These are phyloP conservation scores for Campylomormyrus tamandua DNA, from an alignment of 2,113 vertebrate genomes.

Conservation along the genomic window DNA sequence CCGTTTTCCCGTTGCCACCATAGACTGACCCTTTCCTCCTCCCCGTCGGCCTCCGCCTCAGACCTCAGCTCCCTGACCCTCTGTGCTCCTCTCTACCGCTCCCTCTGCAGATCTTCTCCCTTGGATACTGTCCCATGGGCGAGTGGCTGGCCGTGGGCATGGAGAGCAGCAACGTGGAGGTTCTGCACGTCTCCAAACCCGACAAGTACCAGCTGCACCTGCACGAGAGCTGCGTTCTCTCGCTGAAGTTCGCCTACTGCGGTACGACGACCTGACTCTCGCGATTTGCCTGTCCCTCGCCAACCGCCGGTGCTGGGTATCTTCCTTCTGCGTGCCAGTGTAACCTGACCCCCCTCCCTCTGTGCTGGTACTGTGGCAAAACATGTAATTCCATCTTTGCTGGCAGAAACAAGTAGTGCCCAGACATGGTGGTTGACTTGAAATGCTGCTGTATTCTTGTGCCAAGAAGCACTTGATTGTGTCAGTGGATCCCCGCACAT, in stretches of 20 bases:
- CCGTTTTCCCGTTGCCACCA: not conserved
- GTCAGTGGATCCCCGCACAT: not conserved
- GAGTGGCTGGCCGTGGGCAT: slow-evolving; percentile 75
- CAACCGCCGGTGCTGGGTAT: not conserved
- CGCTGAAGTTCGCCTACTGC: slow-evolving; percentile 67
- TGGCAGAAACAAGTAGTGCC: not conserved
- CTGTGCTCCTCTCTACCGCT: not conserved
- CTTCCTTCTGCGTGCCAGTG: not conserved
- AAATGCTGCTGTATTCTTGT: not conserved
- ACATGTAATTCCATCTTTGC: not conserved
- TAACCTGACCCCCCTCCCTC: not conserved
- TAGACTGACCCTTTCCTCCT: no score
- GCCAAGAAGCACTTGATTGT: not conserved
- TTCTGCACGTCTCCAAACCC: slow-evolving; percentile 57
- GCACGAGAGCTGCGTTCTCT: slow-evolving; percentile 60
- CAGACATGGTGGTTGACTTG: not conserved
- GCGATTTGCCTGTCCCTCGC: not conserved
- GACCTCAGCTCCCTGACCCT: no score
- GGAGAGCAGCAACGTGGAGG: slow-evolving; percentile 43
- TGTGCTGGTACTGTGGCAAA: not conserved
- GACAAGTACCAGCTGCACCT: slow-evolving; percentile 64
- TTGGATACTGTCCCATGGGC: slow-evolving; percentile 77
- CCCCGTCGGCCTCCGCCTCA: no score
- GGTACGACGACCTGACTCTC: slow-evolving; percentile 42
- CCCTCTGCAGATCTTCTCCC: slow-evolving; percentile 68